phyloP scores from a whole-genome alignment of 2,113 vertebrate genomes.

The Eretmochelys imbricata region DNA sequence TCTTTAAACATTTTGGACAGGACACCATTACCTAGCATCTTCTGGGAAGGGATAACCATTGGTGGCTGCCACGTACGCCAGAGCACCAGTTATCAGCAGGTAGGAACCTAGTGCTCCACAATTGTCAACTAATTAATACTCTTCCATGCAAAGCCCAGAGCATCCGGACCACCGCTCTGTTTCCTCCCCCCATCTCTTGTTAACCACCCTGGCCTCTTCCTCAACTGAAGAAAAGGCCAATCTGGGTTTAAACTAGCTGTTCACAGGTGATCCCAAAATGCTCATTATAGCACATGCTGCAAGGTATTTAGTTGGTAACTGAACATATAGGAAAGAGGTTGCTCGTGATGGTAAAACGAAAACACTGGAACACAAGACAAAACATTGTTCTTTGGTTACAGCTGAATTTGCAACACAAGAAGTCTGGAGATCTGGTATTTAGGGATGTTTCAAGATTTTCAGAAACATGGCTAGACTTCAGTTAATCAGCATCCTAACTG shows the following conservation, averaged over 20 bases:
- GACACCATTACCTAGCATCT: not conserved
- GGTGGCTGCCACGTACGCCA: not conserved
- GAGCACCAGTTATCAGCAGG: slow-evolving; percentile 20
- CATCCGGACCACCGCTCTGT: not conserved
- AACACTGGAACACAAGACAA: rapidly evolving
- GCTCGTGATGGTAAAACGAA: not conserved
- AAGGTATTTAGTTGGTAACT: not conserved
- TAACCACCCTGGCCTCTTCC: not conserved
- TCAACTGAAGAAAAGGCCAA: not conserved
- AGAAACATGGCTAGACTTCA: not conserved
- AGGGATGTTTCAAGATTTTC: not conserved
- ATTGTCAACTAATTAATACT: not conserved
- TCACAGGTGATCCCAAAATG: not conserved
- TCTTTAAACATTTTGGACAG: not conserved
- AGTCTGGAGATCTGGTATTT: not conserved
- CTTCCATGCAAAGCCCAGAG: not conserved
- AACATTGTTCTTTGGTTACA: not conserved
- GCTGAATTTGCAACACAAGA: not conserved
- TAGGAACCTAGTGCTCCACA: not conserved
- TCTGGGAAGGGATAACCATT: not conserved
- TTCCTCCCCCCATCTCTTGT: not conserved
- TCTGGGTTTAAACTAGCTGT: not conserved
- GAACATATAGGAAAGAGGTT: rapidly evolving
- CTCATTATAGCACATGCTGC: not conserved
- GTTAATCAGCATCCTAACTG: rapidly evolving